These are phyloP conservation scores for Heteromurus nitidus DNA, from an alignment of 2,888 invertebrate genomes.

Conservation along the genomic window DNA sequence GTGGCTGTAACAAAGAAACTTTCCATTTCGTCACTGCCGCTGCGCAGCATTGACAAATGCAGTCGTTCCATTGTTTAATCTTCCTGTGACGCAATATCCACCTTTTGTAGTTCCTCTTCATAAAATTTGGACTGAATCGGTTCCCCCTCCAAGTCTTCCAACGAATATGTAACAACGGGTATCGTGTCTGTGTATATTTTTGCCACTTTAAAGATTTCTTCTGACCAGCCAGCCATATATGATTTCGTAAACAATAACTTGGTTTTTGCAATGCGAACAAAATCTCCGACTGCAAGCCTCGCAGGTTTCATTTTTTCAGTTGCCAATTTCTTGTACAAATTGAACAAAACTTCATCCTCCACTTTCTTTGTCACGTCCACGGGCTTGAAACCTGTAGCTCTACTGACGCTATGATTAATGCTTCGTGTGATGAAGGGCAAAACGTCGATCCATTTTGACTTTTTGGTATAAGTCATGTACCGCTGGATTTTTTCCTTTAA, in stretches of 20 bases:
- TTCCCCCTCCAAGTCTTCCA: background rate
- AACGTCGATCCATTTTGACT: background rate
- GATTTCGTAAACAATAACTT: constrained; percentile 10
- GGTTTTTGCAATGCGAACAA: background rate
- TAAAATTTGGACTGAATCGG: background rate
- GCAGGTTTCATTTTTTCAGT: too few relatives aligned
- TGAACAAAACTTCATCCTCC: constrained; percentile 5
- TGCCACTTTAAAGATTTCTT: background rate
- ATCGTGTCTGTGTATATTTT: background rate
- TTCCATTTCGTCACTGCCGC: background rate
- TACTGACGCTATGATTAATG: background rate
- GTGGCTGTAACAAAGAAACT: background rate
- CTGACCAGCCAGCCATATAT: background rate
- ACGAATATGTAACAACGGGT: background rate
- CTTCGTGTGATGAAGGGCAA: background rate
- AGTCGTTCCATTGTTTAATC: background rate
- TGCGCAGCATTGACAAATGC: background rate
- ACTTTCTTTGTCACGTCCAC: constrained; percentile 9
- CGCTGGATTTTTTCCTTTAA: background rate
- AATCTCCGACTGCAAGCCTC: background rate
- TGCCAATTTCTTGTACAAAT: background rate
- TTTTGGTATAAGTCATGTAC: background rate
- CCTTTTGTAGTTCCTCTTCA: background rate
- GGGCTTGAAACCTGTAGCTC: background rate
- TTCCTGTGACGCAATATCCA: background rate